Percentiles rank a stretch among this genome's conserved stretches.
These are phyloP conservation scores for Dinoponera quadriceps DNA, from an alignment of 1,140 invertebrate species.

Conservation along the genomic window DNA sequence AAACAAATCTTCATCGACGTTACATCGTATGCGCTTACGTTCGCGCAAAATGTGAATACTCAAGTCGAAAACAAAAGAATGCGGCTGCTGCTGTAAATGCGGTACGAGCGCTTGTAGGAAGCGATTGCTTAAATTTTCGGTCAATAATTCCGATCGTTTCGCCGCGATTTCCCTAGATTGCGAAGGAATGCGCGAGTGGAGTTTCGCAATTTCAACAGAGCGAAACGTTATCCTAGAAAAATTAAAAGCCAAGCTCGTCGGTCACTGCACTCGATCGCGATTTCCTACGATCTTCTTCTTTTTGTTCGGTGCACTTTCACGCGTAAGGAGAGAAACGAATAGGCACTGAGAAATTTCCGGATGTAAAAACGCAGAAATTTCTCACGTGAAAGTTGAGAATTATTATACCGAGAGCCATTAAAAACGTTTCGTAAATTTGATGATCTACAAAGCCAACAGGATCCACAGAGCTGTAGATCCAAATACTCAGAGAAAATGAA, in stretches of 20 bases:
- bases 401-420: constrained; percentile 3
- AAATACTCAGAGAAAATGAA: neutral
- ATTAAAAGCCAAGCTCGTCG: constrained; percentile 12
- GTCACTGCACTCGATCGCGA: constrained; percentile 27
- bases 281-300: constrained; percentile 19
- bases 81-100: neutral
- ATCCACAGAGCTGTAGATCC: neutral
- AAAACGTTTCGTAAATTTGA: neutral
- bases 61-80: constrained; percentile 1
- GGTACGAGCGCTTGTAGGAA: neutral
- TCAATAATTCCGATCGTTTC: neutral
- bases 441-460: neutral
- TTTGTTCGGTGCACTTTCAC: constrained; percentile 24
- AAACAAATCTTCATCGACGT: neutral
- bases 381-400: constrained; percentile 20
- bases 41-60: neutral
- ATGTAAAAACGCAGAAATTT: constrained; percentile 14
- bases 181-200: constrained; percentile 16
- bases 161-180: constrained; percentile 7
- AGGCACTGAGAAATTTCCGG: neutral
- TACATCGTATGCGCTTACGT: neutral
- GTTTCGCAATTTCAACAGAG: constrained; percentile 33
- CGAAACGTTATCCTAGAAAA: constrained; percentile 37
- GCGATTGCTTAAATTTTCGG: neutral
- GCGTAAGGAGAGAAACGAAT: constrained; percentile 10